These are phyloP conservation scores for Apeira syringaria DNA, from an alignment of 2,888 invertebrate species.

Conservation along the genomic window DNA sequence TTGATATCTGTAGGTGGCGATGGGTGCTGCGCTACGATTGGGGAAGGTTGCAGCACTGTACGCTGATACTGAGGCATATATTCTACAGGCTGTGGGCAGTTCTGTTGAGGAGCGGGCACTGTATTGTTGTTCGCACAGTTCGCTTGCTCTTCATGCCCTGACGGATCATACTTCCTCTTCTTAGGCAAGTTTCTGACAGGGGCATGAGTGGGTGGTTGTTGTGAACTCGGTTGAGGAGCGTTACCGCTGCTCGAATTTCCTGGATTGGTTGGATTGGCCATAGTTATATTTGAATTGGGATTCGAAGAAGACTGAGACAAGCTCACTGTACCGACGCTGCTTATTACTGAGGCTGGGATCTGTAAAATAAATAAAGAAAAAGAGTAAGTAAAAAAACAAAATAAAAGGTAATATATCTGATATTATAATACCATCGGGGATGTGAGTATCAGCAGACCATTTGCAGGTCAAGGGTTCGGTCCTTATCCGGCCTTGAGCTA, in stretches of 20 bases:
- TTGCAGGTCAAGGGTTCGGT: too few species aligned
- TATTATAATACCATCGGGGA: too few species aligned
- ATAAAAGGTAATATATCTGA: too few species aligned
- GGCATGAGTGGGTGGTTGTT: slow-evolving; percentile 76
- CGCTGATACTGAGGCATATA: slow-evolving; percentile 58
- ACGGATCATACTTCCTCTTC: slow-evolving; percentile 94
- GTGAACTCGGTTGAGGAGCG: slow-evolving; percentile 49
- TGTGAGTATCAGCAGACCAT: too few species aligned
- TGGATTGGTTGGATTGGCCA: slow-evolving; percentile 77
- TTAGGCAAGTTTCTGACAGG: slow-evolving; percentile 94
- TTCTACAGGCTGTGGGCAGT: slow-evolving; percentile 39
- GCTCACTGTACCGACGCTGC: slow-evolving; percentile 83
- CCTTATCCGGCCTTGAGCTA: too few species aligned
- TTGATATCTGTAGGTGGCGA: slow-evolving; percentile 84
- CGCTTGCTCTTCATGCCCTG: slow-evolving; percentile 87
- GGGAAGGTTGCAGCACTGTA: slow-evolving; percentile 62
- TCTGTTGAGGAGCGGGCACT: slow-evolving; percentile 41
- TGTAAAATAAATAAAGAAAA: slow-evolving; percentile 46
- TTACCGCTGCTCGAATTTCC: slow-evolving; percentile 64
- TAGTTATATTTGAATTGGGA: slow-evolving; percentile 64
- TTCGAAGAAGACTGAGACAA: slow-evolving; percentile 70
- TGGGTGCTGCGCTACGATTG: slow-evolving; percentile 64
- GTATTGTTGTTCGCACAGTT: slow-evolving; percentile 70
- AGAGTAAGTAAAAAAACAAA: too few species aligned
- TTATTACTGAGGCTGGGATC: slow-evolving; percentile 84